phyloP scores from a whole-genome alignment of 2,888 invertebrate genomes.

The Tortricodes alternella region DNA sequence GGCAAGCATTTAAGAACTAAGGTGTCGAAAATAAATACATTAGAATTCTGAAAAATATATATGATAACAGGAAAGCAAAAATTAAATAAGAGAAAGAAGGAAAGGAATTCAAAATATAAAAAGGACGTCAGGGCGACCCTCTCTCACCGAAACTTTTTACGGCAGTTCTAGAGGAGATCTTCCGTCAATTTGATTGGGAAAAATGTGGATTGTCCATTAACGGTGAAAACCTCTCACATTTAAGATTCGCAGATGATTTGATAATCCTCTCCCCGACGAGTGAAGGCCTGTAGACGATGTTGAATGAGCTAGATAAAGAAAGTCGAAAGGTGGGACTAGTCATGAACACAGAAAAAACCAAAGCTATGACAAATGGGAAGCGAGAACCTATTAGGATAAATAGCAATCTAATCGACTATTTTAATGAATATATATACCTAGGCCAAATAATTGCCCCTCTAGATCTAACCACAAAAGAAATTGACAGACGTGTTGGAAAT shows the following conservation, averaged over 20 bases:
- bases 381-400: neutral
- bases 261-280: neutral
- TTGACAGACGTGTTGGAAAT: neutral
- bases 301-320: neutral
- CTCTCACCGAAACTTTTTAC: neutral
- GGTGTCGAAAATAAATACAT: neutral
- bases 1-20: neutral
- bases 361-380: neutral
- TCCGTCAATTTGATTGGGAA: neutral
- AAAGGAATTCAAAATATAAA: neutral
- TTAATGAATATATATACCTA: neutral
- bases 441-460: neutral
- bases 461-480: neutral
- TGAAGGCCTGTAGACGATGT: neutral
- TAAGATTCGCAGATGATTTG: neutral
- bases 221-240: neutral
- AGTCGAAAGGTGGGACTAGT: neutral
- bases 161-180: neutral
- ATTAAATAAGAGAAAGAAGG: neutral
- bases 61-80: neutral
- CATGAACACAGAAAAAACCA: neutral
- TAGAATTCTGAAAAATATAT: neutral
- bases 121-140: constrained; percentile 1
- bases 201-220: neutral
- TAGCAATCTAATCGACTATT: neutral